phyloP scores from a whole-genome alignment of 2,888 invertebrate genomes.

The Drosophila koepferae region DNA sequence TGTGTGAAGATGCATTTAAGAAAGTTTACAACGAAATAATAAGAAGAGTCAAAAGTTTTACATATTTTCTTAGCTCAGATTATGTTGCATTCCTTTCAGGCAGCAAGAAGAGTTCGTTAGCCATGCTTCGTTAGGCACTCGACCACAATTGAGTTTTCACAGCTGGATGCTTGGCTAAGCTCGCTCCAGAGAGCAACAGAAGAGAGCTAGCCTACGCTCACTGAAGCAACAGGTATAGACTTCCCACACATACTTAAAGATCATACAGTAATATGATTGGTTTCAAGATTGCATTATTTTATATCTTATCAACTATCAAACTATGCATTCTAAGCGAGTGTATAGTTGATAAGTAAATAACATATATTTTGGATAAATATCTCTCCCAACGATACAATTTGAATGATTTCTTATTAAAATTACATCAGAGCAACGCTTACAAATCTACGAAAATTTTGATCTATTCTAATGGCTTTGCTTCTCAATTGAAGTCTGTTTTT shows the following conservation, averaged over 20 bases:
- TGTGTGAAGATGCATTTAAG: conserved; percentile 6
- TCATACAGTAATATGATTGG: background rate
- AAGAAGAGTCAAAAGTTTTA: conserved; percentile 2
- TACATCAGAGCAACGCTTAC: too few species aligned
- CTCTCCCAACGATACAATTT: too few species aligned
- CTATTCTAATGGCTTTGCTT: too few species aligned
- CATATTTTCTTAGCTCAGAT: conserved; percentile 18
- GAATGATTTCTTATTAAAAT: too few species aligned
- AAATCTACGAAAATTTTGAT: too few species aligned
- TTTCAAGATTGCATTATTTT: too few species aligned
- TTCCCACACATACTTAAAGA: background rate
- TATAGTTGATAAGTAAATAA: background rate
- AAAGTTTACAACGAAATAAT: conserved; percentile 11
- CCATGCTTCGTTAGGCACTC: conserved; percentile 4
- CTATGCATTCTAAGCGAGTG: background rate
- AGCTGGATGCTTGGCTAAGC: conserved; percentile 17
- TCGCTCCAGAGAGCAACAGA: background rate
- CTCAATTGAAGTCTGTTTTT: too few species aligned
- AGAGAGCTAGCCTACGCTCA: background rate
- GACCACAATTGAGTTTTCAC: conserved; percentile 29
- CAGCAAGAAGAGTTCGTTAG: conserved; percentile 6
- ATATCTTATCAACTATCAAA: background rate
- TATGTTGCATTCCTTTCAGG: background rate
- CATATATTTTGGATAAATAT: too few species aligned
- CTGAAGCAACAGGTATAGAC: conserved; percentile 1